These are phyloP conservation scores for Siniperca obscura DNA, from an alignment of 2,797 vertebrate species.

Conservation along the genomic window DNA sequence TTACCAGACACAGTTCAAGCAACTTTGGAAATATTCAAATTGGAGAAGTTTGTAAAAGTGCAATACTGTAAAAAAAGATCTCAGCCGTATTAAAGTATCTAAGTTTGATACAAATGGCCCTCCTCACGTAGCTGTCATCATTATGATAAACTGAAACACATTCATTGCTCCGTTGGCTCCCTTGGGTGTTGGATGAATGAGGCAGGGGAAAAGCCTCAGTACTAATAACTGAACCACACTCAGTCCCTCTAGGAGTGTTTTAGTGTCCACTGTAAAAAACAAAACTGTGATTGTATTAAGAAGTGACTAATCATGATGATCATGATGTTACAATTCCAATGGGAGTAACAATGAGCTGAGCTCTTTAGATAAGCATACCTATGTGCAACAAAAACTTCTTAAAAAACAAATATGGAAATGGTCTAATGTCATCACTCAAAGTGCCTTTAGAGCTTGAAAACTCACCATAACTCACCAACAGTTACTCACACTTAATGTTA, in stretches of 20 bases:
- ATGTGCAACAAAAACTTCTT: conserved; percentile 3
- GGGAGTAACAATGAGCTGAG: not conserved
- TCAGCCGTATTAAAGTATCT: conserved; percentile 25
- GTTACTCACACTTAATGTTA: conserved; percentile 1
- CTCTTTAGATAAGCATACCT: not conserved
- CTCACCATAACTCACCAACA: not conserved
- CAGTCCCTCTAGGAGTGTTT: conserved; percentile 20
- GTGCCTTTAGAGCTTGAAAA: not conserved
- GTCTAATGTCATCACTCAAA: not conserved
- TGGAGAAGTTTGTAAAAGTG: conserved; percentile 56
- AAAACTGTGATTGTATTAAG: not conserved
- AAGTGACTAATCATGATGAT: not conserved
- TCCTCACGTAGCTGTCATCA: conserved; percentile 34
- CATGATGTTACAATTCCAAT: not conserved
- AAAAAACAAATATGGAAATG: conserved; percentile 12
- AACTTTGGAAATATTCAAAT: conserved; percentile 48
- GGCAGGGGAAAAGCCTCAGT: conserved; percentile 25
- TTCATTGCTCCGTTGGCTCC: conserved; percentile 43
- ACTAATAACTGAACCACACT: conserved; percentile 47
- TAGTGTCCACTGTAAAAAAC: conserved; percentile 9
- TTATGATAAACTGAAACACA: conserved; percentile 42
- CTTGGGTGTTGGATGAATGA: conserved; percentile 31
- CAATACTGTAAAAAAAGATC: conserved; percentile 2
- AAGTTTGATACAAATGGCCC: conserved; percentile 19
- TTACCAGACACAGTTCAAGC: conserved; percentile 44